Base-by-base conservation (phyloP, 2,113 vertebrate genomes). In the Larimichthys crocea region DNA sequence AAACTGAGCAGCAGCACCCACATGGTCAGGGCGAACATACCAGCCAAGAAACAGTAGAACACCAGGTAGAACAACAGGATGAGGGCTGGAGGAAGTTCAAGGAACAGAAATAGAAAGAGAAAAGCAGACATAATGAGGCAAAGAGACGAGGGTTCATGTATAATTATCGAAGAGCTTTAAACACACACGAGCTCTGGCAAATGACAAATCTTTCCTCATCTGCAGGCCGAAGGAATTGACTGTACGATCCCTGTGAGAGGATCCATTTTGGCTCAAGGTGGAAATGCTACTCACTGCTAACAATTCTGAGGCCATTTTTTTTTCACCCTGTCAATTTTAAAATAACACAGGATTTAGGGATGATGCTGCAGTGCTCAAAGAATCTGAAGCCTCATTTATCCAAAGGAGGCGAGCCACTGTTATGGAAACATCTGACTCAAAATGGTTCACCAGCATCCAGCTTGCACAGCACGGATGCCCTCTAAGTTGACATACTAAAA, bases 1-100 rank as follows among this genome's bases (percentile, higher is more conserved):
- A 99, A 93, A 8, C 97, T 99, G 91, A 98, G 96, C 89, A 99
- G 96, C 98, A 99, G 94, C 82, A 95, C 98, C 98, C 98, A 99
- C 97, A 99, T 97, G 44, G 97, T 99, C 86, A 99, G 73, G 24
- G 96, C 88, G 84, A 99, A 99, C 93, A 99, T 97, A 10, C 97
- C 97, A 64, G 98, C 97, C 94, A 99, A 92, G 93, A 99, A 99
- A 67, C 95, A 97, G 94, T 99, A 99, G 93, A 99, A 99, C 7
- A 98, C 95, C 94, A 98, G 88, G 93, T 99, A 99, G 92, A 99
- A 99, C 31, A 99, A 92, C 64, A 99, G 94, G 94, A 99, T 97
- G 93, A 99, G 96, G 76, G 96, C 97, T 99, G 94, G 87, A 89
- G 72, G 57, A 19, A 35, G 64, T 79, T 1, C 60, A 7, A 73